Base-by-base conservation (phyloP, 2,888 invertebrate genomes). In the Platynereis dumerilii region DNA sequence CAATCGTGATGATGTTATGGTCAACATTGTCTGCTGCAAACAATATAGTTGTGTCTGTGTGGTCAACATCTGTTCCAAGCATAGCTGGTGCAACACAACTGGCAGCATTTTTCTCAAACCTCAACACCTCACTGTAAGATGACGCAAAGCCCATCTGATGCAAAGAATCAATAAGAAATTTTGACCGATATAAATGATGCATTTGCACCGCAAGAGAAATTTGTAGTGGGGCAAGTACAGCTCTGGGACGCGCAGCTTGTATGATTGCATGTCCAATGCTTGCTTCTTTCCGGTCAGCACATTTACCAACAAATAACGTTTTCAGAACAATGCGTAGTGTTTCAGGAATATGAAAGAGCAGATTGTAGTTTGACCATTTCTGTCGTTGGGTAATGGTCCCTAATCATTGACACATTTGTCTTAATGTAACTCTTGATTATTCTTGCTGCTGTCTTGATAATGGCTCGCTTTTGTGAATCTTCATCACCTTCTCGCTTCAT, bases 341-440 rank as follows among this genome's bases (percentile, higher is more conserved):
- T 34, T n/a, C 24, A 10, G 52, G 52, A 52, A 52, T 52, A 17
- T 52, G 52, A 3, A 22, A 52, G 52, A 22, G 52, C 24, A 22
- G 5, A 52, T 7, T 52, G 20, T 3, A 52, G 20, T 52, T 52
- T 52, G 20, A 52, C 20, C n/a, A 17, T 17, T 17, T 52, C 52
- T n/a, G 52, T 10, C 5, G 20, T 52, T 3, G 52, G n/a, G 3
- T 52, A 52, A 3, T 52, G 52, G 17, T 52, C 52, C 3, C 7
- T 52, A 24, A 52, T 24, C 20, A 24, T 3, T 24, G 7, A 17
- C 20, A 52, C 52, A 52, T 52, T 52, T 7, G 48, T 22, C 63
- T 71, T 73, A 20, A 76, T 75, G 55, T 76, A 75, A 68, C 48
- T 59, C 64, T 66, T 66, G 12, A 75, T 65, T 1, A 76, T 58